phyloP scores from a whole-genome alignment of 2,888 invertebrate species.

The Netelia inedita region DNA sequence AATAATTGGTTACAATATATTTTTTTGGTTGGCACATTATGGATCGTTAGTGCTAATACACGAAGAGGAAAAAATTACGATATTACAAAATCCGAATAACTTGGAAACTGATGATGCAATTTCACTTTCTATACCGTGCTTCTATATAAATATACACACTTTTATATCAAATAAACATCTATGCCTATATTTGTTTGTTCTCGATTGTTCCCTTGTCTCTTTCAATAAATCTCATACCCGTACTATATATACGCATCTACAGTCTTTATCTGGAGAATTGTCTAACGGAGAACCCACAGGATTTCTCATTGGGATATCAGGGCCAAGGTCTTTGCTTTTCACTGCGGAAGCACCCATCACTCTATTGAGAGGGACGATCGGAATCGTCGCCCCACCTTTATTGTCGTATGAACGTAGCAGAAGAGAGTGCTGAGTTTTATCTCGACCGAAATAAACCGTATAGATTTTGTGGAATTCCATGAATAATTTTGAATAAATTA shows the following conservation, averaged over 20 bases:
- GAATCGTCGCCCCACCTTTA: neutral
- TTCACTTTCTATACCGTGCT: too few species aligned
- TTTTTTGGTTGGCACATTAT: too few species aligned
- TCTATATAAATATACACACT: too few species aligned
- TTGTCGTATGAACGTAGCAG: neutral
- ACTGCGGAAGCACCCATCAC: conserved; percentile 24
- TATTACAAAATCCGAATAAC: too few species aligned
- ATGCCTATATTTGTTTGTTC: too few species aligned
- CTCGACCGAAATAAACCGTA: neutral
- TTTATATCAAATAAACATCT: too few species aligned
- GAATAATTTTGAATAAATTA: neutral
- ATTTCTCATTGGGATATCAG: conserved; percentile 33
- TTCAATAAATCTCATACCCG: too few species aligned
- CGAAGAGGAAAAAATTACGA: too few species aligned
- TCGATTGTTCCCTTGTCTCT: too few species aligned
- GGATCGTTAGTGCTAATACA: too few species aligned
- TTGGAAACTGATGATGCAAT: too few species aligned
- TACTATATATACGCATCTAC: neutral
- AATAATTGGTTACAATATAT: too few species aligned
- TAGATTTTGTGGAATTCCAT: neutral
- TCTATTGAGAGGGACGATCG: conserved; percentile 29
- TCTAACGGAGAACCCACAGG: conserved; percentile 13
- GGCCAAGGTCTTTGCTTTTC: conserved; percentile 46
- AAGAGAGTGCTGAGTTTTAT: neutral
- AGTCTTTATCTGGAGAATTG: neutral